A percentile compares a stretch with the other conserved stretches of the same genome.
phyloP scores from a whole-genome alignment of 2,888 invertebrate genomes.

The Chymomyza fuscimana region DNA sequence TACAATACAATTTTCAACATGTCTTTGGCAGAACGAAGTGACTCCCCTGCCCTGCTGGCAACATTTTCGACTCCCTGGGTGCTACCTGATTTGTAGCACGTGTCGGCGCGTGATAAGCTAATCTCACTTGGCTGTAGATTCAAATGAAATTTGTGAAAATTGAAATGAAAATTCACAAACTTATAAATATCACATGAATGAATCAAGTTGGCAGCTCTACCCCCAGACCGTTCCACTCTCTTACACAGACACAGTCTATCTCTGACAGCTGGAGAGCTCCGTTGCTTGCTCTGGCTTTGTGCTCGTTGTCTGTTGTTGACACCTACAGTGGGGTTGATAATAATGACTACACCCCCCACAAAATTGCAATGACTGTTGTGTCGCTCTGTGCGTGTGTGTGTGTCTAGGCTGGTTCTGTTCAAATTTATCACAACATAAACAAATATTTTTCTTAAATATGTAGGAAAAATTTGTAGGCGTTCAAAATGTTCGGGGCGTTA shows the following conservation, averaged over 20 bases:
- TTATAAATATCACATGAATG: conserved; percentile 56
- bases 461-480: conserved; percentile 10
- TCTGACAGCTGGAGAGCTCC: conserved; percentile 15
- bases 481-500: conserved; percentile 52
- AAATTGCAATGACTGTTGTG: neutral
- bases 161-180: conserved; percentile 63
- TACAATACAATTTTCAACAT: conserved; percentile 13
- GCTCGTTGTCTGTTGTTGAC: conserved; percentile 55
- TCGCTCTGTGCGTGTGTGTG: neutral
- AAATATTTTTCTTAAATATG: conserved; percentile 71
- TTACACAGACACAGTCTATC: neutral
- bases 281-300: neutral
- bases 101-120: conserved; percentile 56
- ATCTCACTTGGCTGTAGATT: conserved; percentile 66
- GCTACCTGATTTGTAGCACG: conserved; percentile 31
- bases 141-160: conserved; percentile 60
- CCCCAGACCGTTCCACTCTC: conserved; percentile 37
- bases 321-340: conserved; percentile 42
- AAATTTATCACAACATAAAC: conserved; percentile 73
- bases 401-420: conserved; percentile 36
- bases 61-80: conserved; percentile 33
- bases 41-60: neutral
- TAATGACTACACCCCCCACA: conserved; percentile 34
- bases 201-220: conserved; percentile 18
- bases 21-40: neutral